phyloP scores from a whole-genome alignment of 2,888 invertebrate species.

The Cosmia pyralina region DNA sequence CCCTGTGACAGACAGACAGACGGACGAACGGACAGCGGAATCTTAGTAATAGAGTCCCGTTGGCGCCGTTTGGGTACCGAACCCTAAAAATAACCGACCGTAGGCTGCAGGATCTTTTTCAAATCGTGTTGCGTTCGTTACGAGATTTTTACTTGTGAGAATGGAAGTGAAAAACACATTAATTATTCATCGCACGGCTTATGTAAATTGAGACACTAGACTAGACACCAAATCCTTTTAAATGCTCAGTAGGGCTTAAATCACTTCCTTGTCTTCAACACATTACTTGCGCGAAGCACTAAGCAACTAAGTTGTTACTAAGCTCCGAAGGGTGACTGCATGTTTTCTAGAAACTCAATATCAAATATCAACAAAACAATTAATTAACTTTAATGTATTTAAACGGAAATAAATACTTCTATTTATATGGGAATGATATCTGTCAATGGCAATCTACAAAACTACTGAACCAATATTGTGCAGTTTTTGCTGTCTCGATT shows the following conservation, averaged over 20 bases:
- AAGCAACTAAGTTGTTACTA: constrained; percentile 14
- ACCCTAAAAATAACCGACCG: not conserved
- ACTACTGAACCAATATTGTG: constrained; percentile 26
- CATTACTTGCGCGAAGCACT: constrained; percentile 17
- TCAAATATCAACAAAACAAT: not conserved
- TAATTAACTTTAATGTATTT: not conserved
- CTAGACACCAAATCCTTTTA: constrained; percentile 61
- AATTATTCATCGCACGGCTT: constrained; percentile 29
- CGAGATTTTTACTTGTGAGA: constrained; percentile 9
- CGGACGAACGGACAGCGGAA: not conserved
- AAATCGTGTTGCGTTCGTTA: not conserved
- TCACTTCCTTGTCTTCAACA: constrained; percentile 65
- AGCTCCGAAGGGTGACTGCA: constrained; percentile 24
- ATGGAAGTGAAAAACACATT: constrained; percentile 35
- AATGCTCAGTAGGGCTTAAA: constrained; percentile 58
- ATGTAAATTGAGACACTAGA: constrained; percentile 54
- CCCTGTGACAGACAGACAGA: not conserved
- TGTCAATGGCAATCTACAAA: constrained; percentile 27
- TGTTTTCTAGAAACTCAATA: not conserved
- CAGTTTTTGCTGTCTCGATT: constrained; percentile 27
- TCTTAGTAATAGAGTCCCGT: not conserved
- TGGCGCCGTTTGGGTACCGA: not conserved
- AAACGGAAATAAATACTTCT: not conserved
- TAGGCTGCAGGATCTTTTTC: not conserved
- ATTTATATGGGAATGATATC: constrained; percentile 15